phyloP scores from a whole-genome alignment of 2,113 vertebrate species.

The Hippocampus mohnikei region DNA sequence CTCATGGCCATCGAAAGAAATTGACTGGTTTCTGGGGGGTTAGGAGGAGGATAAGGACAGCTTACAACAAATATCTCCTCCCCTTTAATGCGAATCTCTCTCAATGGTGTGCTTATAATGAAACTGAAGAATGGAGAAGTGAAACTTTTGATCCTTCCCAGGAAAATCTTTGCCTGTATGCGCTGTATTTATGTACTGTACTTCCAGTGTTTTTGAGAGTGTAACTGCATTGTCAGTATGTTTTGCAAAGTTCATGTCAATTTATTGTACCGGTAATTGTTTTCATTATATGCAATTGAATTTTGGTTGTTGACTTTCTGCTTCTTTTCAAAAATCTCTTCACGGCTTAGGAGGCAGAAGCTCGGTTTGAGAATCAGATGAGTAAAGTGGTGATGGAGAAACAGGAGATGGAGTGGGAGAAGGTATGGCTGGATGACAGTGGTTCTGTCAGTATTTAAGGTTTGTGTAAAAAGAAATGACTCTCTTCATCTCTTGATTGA shows the following conservation, averaged over 20 bases:
- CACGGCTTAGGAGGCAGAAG: constrained; percentile 78
- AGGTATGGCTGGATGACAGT: constrained; percentile 60
- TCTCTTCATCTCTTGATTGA: not conserved
- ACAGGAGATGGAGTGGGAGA: constrained; percentile 90
- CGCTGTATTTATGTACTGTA: not conserved
- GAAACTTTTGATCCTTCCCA: constrained; percentile 45
- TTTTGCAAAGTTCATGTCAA: not conserved
- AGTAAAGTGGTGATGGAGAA: constrained; percentile 84
- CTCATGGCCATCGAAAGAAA: constrained; percentile 66
- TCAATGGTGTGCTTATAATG: constrained; percentile 29
- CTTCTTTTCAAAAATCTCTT: not conserved
- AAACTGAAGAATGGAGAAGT: constrained; percentile 36
- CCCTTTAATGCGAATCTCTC: constrained; percentile 60
- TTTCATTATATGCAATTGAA: not conserved
- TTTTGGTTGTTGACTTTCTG: not conserved
- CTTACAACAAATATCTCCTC: constrained; percentile 71
- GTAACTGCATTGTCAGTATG: not conserved
- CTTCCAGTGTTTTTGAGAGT: not conserved
- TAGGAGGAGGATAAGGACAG: constrained; percentile 74
- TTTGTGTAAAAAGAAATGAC: not conserved
- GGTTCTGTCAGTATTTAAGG: not conserved
- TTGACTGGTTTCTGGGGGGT: constrained; percentile 65
- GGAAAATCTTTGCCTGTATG: constrained; percentile 1
- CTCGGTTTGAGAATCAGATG: constrained; percentile 83
- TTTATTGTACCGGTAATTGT: not conserved